Evolutionary conservation across 2,113 vertebrate species (phyloP).

Genomic region (Tylochromis polylepis): DNA sequence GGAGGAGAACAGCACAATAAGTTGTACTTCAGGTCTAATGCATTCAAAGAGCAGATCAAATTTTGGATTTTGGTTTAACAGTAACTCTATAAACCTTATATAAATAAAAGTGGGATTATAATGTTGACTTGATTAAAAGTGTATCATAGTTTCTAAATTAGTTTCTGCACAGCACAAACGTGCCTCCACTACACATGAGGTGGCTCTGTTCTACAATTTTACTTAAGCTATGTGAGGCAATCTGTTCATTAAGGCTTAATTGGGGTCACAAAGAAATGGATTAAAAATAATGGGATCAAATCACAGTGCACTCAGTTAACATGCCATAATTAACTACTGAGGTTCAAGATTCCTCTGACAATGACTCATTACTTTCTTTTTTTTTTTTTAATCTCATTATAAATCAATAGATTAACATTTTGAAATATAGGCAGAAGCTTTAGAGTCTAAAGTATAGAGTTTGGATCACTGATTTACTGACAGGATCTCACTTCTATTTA

Average conservation of each 20-base stretch:
- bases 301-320: not conserved
- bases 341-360: not conserved
- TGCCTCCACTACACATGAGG: not conserved
- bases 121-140: not conserved
- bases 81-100: not conserved
- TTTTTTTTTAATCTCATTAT: not conserved
- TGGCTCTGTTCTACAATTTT: not conserved
- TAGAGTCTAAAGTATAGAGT: not conserved
- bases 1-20: not conserved
- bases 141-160: not conserved
- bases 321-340: not conserved
- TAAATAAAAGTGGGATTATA: not conserved
- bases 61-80: not conserved
- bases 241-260: not conserved
- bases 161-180: not conserved
- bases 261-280: constrained; percentile 14
- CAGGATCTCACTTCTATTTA: not conserved
- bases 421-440: not conserved
- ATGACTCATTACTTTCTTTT: not conserved
- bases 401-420: not conserved
- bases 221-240: not conserved
- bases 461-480: not conserved
- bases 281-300: constrained; percentile 24
- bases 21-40: not conserved
- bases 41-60: not conserved